Conservation (phyloP, 2,797 vertebrate genomes). For the Brotula barbata region DNA sequence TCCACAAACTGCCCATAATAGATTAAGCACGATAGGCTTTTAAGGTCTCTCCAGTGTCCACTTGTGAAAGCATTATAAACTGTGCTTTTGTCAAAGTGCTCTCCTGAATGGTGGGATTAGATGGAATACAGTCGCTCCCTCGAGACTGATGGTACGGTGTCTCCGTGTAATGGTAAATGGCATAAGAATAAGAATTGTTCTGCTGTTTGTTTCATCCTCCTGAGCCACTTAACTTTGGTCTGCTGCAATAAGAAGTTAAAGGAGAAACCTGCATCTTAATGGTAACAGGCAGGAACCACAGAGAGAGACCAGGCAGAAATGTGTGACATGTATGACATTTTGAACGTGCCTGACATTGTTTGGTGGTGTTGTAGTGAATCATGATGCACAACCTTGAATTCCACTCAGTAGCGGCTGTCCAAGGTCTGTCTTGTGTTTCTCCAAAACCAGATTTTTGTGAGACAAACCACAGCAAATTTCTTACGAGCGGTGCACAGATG, state of each 20-base stretch:
- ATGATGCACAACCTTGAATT: no score
- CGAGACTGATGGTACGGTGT: slow-evolving; percentile 44
- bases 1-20: slow-evolving; percentile 53
- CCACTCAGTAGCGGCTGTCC: no score
- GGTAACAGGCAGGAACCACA: slow-evolving; percentile 15
- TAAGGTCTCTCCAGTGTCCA: slow-evolving; percentile 60
- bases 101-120: slow-evolving; percentile 59
- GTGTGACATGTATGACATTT: slow-evolving; percentile 1
- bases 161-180: slow-evolving; percentile 58
- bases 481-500: no score
- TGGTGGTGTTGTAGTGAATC: no score
- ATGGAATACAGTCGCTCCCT: slow-evolving; percentile 61
- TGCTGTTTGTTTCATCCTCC: slow-evolving; percentile 65
- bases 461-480: neutral
- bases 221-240: slow-evolving; percentile 60
- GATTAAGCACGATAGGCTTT: slow-evolving; percentile 65
- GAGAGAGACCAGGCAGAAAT: neutral
- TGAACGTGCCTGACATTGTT: no score
- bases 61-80: slow-evolving; percentile 57
- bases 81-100: slow-evolving; percentile 55
- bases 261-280: slow-evolving; percentile 41
- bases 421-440: no score
- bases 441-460: no score
- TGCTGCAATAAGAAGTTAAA: slow-evolving; percentile 43
- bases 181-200: slow-evolving; percentile 63